These are phyloP conservation scores for Invenusta paracnida DNA, from an alignment of 2,888 invertebrate genomes.

Conservation along the genomic window DNA sequence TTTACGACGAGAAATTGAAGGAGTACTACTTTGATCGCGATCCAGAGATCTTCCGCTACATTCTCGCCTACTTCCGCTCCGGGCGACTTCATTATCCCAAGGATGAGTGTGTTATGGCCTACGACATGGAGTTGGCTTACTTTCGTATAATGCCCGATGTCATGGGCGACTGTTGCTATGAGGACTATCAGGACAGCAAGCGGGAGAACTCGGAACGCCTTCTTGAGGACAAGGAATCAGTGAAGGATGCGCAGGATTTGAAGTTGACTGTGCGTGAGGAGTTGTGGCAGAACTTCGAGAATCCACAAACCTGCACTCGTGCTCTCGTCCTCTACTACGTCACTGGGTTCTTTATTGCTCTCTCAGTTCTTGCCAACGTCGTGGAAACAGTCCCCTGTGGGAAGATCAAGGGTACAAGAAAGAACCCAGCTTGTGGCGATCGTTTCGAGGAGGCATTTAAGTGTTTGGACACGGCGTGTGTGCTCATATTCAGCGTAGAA, in stretches of 20 bases:
- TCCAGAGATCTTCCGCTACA: constrained; percentile 95
- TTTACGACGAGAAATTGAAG: constrained; percentile 93
- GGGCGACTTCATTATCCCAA: constrained; percentile 98
- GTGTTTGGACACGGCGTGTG: constrained; percentile 98
- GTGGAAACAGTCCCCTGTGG: constrained; percentile 94
- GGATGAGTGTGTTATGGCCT: constrained; percentile 95
- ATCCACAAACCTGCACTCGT: constrained; percentile 91
- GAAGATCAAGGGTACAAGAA: constrained; percentile 65
- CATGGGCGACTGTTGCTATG: constrained; percentile 97
- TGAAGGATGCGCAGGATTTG: constrained; percentile 67
- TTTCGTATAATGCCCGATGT: constrained; percentile 95
- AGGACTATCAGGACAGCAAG: constrained; percentile 96
- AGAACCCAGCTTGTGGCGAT: constrained; percentile 77
- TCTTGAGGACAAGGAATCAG: constrained; percentile 74
- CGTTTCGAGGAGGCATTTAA: constrained; percentile 87
- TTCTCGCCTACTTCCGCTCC: constrained; percentile 95
- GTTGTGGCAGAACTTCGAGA: constrained; percentile 99
- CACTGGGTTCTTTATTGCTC: constrained; percentile 99
- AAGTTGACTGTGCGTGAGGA: constrained; percentile 71
- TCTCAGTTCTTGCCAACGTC: constrained; percentile 97
- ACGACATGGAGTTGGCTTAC: constrained; percentile 97
- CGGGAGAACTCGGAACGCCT: constrained; percentile 95
- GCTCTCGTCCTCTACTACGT: constrained; percentile 99
- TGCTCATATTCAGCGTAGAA: constrained; percentile 99
- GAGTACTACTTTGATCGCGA: constrained; percentile 99